phyloP scores from a whole-genome alignment of 2,113 vertebrate genomes.

The Miniopterus natalensis region DNA sequence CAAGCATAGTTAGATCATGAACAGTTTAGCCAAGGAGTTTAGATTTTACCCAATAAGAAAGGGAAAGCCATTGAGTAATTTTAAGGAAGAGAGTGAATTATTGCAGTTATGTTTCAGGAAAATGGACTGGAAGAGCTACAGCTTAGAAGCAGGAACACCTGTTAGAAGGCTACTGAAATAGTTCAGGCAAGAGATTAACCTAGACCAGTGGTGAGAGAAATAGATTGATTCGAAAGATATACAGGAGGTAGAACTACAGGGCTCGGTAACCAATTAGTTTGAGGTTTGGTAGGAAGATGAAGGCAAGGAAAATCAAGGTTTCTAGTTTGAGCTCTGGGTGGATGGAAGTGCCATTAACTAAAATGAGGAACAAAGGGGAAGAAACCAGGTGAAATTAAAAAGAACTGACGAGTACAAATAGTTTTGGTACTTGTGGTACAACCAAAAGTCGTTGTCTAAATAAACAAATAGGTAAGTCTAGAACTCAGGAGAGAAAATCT shows the following conservation, averaged over 20 bases:
- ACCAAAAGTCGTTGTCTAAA: neutral
- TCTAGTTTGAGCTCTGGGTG: neutral
- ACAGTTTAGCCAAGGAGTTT: constrained; percentile 25
- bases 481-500: constrained; percentile 8
- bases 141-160: neutral
- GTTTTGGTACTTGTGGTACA: neutral
- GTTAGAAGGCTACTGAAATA: neutral
- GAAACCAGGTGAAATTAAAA: neutral
- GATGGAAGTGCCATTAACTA: neutral
- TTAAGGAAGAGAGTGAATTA: constrained; percentile 18
- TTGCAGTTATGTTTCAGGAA: neutral
- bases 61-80: neutral
- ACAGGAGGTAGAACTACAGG: neutral
- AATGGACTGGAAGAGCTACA: neutral
- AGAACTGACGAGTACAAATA: neutral
- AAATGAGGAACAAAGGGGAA: neutral
- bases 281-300: neutral
- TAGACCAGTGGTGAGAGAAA: neutral
- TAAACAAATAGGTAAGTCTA: neutral
- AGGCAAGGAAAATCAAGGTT: neutral
- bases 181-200: constrained; percentile 8
- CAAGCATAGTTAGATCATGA: neutral
- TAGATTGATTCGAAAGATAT: neutral
- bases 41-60: constrained; percentile 34
- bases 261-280: neutral